phyloP scores from a whole-genome alignment of 2,113 vertebrate species.

The Silurus glanis region DNA sequence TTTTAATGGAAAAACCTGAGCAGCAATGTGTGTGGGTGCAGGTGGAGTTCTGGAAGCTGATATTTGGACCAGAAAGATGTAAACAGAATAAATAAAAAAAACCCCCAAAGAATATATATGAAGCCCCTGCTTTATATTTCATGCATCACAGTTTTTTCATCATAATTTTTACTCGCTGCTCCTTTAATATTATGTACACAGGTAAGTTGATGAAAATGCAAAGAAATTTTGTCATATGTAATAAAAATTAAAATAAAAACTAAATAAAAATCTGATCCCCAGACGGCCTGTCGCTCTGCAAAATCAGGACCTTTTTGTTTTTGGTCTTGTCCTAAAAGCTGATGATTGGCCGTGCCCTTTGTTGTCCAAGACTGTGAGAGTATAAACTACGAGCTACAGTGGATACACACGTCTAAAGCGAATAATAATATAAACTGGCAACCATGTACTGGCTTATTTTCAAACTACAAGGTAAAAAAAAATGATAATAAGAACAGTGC shows the following conservation, averaged over 20 bases:
- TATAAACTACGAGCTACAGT: conserved; percentile 10
- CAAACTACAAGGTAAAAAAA: conserved; percentile 11
- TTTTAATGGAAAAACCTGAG: not conserved
- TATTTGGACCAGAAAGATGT: not conserved
- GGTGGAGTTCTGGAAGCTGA: too few species aligned
- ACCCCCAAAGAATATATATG: too few species aligned
- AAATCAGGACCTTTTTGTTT: conserved; percentile 1
- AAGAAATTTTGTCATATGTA: conserved; percentile 13
- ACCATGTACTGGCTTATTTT: conserved; percentile 39
- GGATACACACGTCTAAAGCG: conserved; percentile 10
- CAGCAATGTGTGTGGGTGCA: not conserved
- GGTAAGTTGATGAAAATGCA: not conserved
- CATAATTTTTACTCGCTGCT: not conserved
- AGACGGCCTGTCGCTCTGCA: not conserved
- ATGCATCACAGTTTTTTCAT: not conserved
- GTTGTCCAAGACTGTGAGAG: conserved; percentile 13
- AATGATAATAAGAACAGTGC: conserved; percentile 38
- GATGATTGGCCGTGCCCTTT: conserved; percentile 18
- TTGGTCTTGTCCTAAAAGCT: conserved; percentile 17
- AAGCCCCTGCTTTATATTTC: not conserved
- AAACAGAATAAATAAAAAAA: not conserved
- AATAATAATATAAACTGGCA: conserved; percentile 30
- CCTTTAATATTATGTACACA: not conserved
- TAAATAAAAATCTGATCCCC: not conserved
- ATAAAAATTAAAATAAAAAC: not conserved